Percentiles rank a stretch among this genome's conserved stretches.
phyloP scores from a whole-genome alignment of 2,797 vertebrate species.

The Coregonus suidteri region DNA sequence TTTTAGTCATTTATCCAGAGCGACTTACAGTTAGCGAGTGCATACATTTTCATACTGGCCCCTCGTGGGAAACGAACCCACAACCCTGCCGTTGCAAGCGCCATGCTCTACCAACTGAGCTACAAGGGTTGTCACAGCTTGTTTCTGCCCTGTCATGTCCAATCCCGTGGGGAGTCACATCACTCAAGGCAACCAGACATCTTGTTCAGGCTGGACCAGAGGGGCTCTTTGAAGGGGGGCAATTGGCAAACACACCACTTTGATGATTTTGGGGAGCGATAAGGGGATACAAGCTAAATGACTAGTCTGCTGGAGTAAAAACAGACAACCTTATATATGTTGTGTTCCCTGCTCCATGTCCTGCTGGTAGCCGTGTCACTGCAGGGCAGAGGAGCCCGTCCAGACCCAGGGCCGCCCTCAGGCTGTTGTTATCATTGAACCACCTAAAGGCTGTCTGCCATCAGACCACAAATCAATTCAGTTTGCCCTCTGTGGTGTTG shows the following conservation, averaged over 20 bases:
- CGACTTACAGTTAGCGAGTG: too few relatives aligned
- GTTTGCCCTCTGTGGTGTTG: slow-evolving; percentile 30
- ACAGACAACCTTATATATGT: slow-evolving; percentile 58
- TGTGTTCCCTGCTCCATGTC: slow-evolving; percentile 33
- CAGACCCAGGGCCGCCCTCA: slow-evolving; percentile 41
- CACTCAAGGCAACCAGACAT: slow-evolving; percentile 21
- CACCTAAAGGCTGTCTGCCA: slow-evolving; percentile 51
- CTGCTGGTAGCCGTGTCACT: slow-evolving; percentile 32
- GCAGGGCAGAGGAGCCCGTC: slow-evolving; percentile 37
- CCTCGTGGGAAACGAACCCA: too few relatives aligned
- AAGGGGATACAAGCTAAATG: slow-evolving; percentile 56
- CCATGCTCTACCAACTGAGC: not conserved
- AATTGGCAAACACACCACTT: slow-evolving; percentile 18
- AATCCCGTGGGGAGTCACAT: slow-evolving; percentile 1
- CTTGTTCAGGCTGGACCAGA: slow-evolving; percentile 19
- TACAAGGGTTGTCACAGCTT: slow-evolving; percentile 31
- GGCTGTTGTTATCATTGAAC: slow-evolving; percentile 47
- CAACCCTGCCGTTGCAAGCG: too few relatives aligned
- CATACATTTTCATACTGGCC: too few relatives aligned
- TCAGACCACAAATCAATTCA: slow-evolving; percentile 33
- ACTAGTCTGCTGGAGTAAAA: slow-evolving; percentile 53
- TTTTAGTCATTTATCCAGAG: too few relatives aligned
- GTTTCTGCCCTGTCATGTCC: slow-evolving; percentile 16
- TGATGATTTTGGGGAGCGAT: slow-evolving; percentile 38
- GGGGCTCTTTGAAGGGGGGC: slow-evolving; percentile 26